Percentiles rank a stretch among this genome's conserved stretches.
Conservation (phyloP, 2,113 vertebrate genomes). For the Anarrhichthys ocellatus region DNA sequence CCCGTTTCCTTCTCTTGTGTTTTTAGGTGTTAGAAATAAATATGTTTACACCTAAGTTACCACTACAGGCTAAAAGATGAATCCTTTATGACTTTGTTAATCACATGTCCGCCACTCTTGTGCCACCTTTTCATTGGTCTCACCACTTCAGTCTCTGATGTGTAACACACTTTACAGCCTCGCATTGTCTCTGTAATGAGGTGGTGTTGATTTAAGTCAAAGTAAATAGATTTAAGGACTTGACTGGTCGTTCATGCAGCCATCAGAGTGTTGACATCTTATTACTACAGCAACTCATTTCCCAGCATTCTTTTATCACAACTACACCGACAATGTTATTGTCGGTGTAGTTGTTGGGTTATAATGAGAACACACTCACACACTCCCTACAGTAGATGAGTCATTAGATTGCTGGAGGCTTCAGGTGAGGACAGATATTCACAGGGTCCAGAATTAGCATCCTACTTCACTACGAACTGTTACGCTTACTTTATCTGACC, state of each 20-base stretch:
- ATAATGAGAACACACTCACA: not conserved
- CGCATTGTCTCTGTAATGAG: not conserved
- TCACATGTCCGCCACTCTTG: not conserved
- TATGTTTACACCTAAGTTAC: too few relatives aligned
- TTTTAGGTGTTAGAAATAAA: not conserved
- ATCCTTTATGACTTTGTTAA: not conserved
- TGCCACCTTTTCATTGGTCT: not conserved
- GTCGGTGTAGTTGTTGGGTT: not conserved
- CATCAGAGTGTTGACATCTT: not conserved
- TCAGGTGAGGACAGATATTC: conserved; percentile 24
- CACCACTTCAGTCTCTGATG: not conserved
- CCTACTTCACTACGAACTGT: too few relatives aligned
- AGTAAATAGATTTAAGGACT: not conserved
- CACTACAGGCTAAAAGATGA: not conserved
- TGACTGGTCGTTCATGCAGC: not conserved
- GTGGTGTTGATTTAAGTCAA: not conserved
- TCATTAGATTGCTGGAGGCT: conserved; percentile 31
- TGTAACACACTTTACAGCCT: not conserved
- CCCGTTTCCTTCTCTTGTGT: not conserved
- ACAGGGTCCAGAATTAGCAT: too few relatives aligned
- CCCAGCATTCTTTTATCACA: not conserved
- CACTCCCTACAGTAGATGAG: not conserved
- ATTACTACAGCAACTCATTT: not conserved
- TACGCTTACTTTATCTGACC: too few relatives aligned
- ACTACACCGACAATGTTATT: not conserved